Conservation (phyloP, 2,797 vertebrate species). For the Thripadectes ignobilis region DNA sequence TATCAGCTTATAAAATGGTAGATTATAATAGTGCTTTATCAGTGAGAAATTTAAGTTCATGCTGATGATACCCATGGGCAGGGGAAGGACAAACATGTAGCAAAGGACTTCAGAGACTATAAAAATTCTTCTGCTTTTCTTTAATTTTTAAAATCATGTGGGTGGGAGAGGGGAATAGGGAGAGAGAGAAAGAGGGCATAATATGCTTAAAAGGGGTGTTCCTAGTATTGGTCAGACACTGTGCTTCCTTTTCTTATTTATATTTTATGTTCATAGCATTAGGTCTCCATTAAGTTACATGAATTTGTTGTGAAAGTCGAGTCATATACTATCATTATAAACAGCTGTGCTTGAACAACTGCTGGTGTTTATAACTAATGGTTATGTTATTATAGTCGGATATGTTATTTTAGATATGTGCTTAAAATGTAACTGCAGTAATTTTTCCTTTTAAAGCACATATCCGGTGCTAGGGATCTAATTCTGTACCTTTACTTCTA, state of each 20-base stretch:
- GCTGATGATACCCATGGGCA: not conserved
- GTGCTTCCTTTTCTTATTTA: not conserved
- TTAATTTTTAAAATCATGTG: not conserved
- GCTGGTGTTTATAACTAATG: not conserved
- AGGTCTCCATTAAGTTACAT: not conserved
- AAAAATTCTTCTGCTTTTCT: not conserved
- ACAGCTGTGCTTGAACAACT: not conserved
- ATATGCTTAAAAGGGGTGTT: not conserved
- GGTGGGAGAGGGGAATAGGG: rapidly evolving
- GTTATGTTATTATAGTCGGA: not conserved
- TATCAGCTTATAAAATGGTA: not conserved
- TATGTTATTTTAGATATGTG: not conserved
- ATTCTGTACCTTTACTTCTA: not conserved
- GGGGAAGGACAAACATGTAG: not conserved
- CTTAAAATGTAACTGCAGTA: not conserved
- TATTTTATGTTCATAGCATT: not conserved
- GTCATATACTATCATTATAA: not conserved
- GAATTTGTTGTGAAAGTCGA: not conserved
- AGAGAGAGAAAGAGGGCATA: not conserved
- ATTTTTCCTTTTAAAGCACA: not conserved
- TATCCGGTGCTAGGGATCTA: not conserved
- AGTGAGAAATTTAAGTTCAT: not conserved
- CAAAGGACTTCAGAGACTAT: not conserved
- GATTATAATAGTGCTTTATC: not conserved
- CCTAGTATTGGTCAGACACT: not conserved